These are phyloP conservation scores for Lottia gigantea DNA, from an alignment of 2,888 invertebrate species.

Conservation along the genomic window DNA sequence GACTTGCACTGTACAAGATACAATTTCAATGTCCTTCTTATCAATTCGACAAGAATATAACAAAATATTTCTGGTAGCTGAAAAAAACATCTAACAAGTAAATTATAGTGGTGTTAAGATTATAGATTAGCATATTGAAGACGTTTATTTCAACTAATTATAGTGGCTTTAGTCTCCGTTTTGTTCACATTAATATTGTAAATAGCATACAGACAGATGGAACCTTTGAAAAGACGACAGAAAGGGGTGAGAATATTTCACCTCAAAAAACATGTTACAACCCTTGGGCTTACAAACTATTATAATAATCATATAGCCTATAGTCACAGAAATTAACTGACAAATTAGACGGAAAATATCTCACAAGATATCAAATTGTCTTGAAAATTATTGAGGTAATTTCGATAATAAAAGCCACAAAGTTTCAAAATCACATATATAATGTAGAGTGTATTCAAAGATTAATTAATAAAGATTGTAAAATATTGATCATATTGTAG, in stretches of 20 bases:
- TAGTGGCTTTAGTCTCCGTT: not conserved
- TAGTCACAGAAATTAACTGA: too few relatives aligned
- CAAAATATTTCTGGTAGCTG: not conserved
- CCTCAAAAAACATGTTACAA: too few relatives aligned
- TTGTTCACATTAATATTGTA: not conserved
- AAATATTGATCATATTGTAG: too few relatives aligned
- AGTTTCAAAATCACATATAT: too few relatives aligned
- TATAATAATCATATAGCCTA: too few relatives aligned
- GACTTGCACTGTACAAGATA: constrained; percentile 7
- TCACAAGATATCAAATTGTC: too few relatives aligned
- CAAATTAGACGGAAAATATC: too few relatives aligned
- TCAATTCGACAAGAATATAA: not conserved
- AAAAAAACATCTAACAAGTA: constrained; percentile 6
- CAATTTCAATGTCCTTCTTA: constrained; percentile 9
- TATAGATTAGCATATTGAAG: constrained; percentile 7
- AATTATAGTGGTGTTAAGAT: not conserved
- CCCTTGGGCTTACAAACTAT: too few relatives aligned
- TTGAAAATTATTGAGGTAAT: too few relatives aligned
- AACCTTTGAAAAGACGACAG: not conserved
- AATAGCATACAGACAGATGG: not conserved
- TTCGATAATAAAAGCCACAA: too few relatives aligned
- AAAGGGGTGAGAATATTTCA: not conserved
- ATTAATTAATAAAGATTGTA: too few relatives aligned
- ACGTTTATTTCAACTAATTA: not conserved
- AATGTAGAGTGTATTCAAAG: too few relatives aligned